Evolutionary conservation across 2,797 vertebrate species (phyloP), one percentile per base, ranked within the genome.

Genomic region (Oreortyx pictus): DNA sequence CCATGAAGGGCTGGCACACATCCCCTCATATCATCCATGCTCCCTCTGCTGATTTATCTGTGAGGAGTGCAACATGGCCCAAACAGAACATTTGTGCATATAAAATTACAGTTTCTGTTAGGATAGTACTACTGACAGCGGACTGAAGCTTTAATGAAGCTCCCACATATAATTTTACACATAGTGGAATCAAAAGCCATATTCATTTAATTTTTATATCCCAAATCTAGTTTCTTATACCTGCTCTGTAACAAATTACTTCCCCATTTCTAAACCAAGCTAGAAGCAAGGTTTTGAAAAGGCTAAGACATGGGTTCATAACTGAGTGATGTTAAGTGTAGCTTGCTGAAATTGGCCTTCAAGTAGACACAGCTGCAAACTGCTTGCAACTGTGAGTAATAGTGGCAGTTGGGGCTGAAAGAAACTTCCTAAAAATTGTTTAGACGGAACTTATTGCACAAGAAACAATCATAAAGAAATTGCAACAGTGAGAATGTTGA

Each of bases 351-450:
- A 79, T 44, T 41, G 49, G 71, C 11, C 83, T 83, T 84, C 73
- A 52, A 61, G 15, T 8, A 70, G 72, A 27, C 73, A 72, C 14
- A 65, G 24, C 46, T 94, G 82, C 41, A 70, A 94, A 54, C 22
- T 44, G 54, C 17, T 90, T 92, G 66, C 62, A 91, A 56, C 86
- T 83, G 46, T 2, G 7, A 85, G 50, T 80, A 70, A 95, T 73
- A 31, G 31, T 72, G 33, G 77, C 49, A 94, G 57, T 49, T 73
- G 75, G 13, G 11, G 47, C 14, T 67, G 31, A 23, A 27, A 90
- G 73, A 79, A 90, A 16, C 25, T 90, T 43, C 73, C 79, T 62
- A 72, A 86, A 56, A 88, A 64, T 19, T 80, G 46, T n/a, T 87
- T 85, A 67, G 61, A 37, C 27, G 31, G 3, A 11, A 83, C 12